Base-by-base conservation (phyloP, 2,797 vertebrate species). In the Cygnus olor region DNA sequence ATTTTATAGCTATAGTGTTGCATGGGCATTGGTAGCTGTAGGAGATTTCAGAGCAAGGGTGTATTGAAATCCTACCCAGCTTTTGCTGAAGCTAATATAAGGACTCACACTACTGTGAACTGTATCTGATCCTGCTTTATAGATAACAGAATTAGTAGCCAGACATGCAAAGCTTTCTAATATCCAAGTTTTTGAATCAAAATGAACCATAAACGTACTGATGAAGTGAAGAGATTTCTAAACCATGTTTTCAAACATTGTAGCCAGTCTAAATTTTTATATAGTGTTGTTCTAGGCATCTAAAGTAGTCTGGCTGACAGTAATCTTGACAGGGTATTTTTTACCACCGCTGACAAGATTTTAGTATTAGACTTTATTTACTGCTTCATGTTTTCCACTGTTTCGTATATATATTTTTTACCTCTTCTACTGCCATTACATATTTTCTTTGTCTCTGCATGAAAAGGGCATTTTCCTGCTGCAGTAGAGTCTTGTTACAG, bases 1-100 rank as follows among this genome's bases (percentile, higher is more conserved):
- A 44, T 95, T 90, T 87, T 90, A 19, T 93, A 90, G 78, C 70
- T 87, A 51, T 34, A 20, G 51, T 91, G 78, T 90, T 77, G 47
- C 24, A 69, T 45, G 40, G 36, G 5, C 8, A 28, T 14, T 88
- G 71, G 72, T 96, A 93, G 54, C 90, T 47, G 44, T 89, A 74
- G 73, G 13, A 66, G 74, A 74, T 92, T 80, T 69, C 36, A 90
- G n/a, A 92, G 83, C 65, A 85, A 84, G 30, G 36, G 51, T 90
- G 40, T 42, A 40, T 85, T 71, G 51, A 80, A 68, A 32, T 78
- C 40, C 40, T 77, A 3, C 30, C 15, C 27, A 34, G 38, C 14
- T 68, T 80, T 84, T 27, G 20, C 17, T 30, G 17, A 72, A 84
- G 19, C 53, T 76, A 42, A 30, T 16, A 4, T 53, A 38, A 58